Percentiles rank a stretch among this genome's conserved stretches.
These are phyloP conservation scores for Nannospalax galili DNA, from an alignment of 2,113 vertebrate genomes.

Conservation along the genomic window DNA sequence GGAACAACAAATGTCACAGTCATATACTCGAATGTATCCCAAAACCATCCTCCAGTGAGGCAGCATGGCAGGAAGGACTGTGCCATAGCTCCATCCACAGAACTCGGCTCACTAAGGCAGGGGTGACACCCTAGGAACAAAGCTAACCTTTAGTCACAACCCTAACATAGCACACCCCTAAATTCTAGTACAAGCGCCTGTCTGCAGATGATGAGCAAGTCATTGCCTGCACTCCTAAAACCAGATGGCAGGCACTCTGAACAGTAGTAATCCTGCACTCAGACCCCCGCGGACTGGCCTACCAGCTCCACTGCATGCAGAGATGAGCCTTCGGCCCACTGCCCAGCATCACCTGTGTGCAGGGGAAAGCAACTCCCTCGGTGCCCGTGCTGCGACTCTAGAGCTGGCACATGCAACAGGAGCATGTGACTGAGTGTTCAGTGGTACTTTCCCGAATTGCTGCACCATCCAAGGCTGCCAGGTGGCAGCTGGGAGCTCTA, in stretches of 20 bases:
- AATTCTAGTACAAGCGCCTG: not conserved
- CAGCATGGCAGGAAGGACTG: too few relatives aligned
- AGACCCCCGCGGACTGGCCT: too few relatives aligned
- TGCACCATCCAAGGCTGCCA: constrained; percentile 28
- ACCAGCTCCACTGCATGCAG: not conserved
- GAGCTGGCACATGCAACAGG: rapidly evolving
- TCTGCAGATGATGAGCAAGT: not conserved
- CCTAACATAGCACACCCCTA: not conserved
- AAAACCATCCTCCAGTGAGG: not conserved
- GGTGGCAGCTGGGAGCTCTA: constrained; percentile 42
- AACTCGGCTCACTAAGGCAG: not conserved
- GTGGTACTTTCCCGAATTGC: not conserved
- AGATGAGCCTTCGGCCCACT: not conserved
- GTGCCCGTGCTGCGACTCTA: not conserved
- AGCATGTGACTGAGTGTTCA: not conserved
- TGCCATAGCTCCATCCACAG: not conserved
- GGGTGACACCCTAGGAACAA: not conserved
- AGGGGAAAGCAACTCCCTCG: not conserved
- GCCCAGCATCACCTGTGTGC: not conserved
- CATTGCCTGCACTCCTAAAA: too few relatives aligned
- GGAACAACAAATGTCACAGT: not conserved
- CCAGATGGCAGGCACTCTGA: too few relatives aligned
- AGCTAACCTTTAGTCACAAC: not conserved
- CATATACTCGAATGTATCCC: not conserved
- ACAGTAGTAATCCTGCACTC: too few relatives aligned